A percentile compares a stretch with the other conserved stretches of the same genome.
Conservation (phyloP, 2,797 vertebrate genomes). For the Botia kubotai region DNA sequence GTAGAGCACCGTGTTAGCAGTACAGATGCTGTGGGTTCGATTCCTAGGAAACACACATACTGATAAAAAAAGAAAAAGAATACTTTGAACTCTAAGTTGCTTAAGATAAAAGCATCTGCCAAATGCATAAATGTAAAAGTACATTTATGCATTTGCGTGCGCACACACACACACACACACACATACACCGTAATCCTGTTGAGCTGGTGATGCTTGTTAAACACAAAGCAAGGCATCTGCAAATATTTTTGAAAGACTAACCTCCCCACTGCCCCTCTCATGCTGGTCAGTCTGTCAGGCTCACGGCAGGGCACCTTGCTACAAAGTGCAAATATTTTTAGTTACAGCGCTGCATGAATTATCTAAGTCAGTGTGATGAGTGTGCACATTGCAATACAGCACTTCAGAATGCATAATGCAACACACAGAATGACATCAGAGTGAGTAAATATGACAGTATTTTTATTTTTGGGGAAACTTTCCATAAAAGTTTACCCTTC, state of each 20-base stretch:
- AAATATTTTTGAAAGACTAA: neutral
- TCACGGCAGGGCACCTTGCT: neutral
- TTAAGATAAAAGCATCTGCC: too few relatives aligned
- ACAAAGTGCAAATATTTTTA: neutral
- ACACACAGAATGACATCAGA: neutral
- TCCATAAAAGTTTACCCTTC: neutral
- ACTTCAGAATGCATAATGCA: neutral
- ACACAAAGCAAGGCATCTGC: neutral
- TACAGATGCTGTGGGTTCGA: too few relatives aligned
- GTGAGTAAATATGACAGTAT: neutral
- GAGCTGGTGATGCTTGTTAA: neutral
- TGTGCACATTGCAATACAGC: neutral
- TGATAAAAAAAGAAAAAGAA: too few relatives aligned
- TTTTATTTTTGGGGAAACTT: neutral
- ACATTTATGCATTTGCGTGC: too few relatives aligned
- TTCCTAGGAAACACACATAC: too few relatives aligned
- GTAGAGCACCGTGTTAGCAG: too few relatives aligned
- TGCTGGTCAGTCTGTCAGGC: neutral
- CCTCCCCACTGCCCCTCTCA: neutral
- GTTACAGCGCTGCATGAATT: neutral
- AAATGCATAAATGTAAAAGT: too few relatives aligned
- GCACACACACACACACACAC: too few relatives aligned
- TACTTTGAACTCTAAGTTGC: too few relatives aligned
- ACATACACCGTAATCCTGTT: neutral
- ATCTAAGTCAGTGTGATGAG: neutral